A percentile compares a stretch with the other conserved stretches of the same genome.
Conservation (phyloP, 35 echinoderm and acorn worm species). For the Lytechinus pictus region DNA sequence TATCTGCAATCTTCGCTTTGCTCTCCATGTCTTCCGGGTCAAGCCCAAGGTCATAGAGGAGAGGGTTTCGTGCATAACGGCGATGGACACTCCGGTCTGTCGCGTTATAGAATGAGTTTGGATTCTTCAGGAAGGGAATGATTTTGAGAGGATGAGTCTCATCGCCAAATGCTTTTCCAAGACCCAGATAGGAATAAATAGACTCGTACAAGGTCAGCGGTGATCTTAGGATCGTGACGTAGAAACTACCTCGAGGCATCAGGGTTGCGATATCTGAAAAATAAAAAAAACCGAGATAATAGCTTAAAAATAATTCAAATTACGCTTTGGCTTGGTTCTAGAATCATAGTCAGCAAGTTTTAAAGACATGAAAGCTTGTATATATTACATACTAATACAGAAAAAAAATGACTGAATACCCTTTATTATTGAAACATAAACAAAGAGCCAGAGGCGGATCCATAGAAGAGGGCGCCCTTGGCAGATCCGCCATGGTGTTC, state of each 20-base stretch:
- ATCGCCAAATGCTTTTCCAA: background rate
- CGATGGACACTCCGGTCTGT: background rate
- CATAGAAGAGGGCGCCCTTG: no score
- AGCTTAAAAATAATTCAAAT: background rate
- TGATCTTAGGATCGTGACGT: constrained; percentile 63
- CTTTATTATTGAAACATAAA: no score
- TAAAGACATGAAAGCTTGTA: no score
- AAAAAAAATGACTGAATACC: no score
- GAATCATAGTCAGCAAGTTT: no score
- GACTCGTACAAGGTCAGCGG: constrained; percentile 59
- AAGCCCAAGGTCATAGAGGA: constrained; percentile 74
- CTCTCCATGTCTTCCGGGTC: constrained; percentile 40
- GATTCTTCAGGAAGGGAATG: constrained; percentile 51
- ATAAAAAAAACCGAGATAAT: background rate
- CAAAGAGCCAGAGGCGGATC: no score
- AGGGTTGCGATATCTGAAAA: constrained; percentile 39
- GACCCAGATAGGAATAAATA: constrained; percentile 54
- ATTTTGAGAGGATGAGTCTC: background rate
- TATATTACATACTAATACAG: no score
- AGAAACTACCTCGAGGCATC: constrained; percentile 50
- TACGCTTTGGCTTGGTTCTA: background rate
- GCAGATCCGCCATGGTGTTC: no score
- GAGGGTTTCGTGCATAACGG: constrained; percentile 52
- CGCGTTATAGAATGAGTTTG: background rate
- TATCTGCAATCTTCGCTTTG: constrained; percentile 21